phyloP scores from a whole-genome alignment of 2,888 invertebrate genomes.

The Scotopteryx bipunctaria region DNA sequence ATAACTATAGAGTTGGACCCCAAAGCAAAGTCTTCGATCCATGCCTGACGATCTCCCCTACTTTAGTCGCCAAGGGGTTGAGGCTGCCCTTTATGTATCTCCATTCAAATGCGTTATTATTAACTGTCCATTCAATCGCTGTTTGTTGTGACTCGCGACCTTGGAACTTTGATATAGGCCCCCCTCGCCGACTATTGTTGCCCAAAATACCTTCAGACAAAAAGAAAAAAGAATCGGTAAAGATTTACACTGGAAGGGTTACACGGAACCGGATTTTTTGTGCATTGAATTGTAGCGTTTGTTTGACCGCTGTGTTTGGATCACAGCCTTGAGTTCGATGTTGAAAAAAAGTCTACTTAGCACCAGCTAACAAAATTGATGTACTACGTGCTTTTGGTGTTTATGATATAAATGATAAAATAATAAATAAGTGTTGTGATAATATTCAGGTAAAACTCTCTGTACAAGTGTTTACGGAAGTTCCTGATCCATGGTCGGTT shows the following conservation, averaged over 20 bases:
- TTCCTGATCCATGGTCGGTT: too few species aligned
- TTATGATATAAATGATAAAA: too few species aligned
- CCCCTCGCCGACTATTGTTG: slow-evolving; percentile 13
- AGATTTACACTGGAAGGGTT: slow-evolving; percentile 8
- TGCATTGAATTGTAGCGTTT: background rate
- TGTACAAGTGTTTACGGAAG: too few species aligned
- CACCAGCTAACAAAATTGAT: too few species aligned
- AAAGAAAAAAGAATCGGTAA: slow-evolving; percentile 5
- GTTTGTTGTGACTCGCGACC: slow-evolving; percentile 28
- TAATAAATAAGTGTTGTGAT: too few species aligned
- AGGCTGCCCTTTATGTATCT: slow-evolving; percentile 12
- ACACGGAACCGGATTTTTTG: background rate
- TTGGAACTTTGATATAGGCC: slow-evolving; percentile 13
- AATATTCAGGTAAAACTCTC: too few species aligned
- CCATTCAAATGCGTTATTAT: slow-evolving; percentile 24
- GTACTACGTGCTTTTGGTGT: too few species aligned
- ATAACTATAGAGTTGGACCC: too few species aligned
- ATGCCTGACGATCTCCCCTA: slow-evolving; percentile 10
- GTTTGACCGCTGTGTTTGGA: background rate
- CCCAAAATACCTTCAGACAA: slow-evolving; percentile 13
- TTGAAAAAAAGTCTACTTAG: too few species aligned
- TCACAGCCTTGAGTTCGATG: background rate
- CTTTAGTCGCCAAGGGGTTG: slow-evolving; percentile 7
- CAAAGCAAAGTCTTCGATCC: background rate
- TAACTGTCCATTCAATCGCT: slow-evolving; percentile 21